Conservation (phyloP, 2,113 vertebrate species). For the Thamnophis sirtalis region DNA sequence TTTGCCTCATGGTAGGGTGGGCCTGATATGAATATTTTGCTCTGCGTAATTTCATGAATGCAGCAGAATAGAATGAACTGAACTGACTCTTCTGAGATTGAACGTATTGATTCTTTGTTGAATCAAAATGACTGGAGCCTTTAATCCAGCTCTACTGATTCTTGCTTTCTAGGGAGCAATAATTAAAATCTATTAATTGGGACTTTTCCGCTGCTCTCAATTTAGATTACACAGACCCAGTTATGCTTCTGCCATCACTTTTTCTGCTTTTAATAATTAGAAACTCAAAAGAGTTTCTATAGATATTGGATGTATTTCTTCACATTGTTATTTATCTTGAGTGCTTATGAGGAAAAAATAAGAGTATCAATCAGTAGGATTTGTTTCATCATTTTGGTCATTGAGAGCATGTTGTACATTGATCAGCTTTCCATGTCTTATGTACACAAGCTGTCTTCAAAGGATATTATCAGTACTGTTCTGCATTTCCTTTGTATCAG, state of each 20-base stretch:
- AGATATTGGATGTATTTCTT: background rate
- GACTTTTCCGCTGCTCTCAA: background rate
- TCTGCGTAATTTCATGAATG: background rate
- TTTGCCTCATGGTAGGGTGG: background rate
- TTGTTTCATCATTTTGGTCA: background rate
- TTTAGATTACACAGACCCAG: background rate
- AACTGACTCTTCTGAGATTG: background rate
- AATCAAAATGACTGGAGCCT: background rate
- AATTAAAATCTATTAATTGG: background rate
- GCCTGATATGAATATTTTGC: background rate
- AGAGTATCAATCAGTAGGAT: background rate
- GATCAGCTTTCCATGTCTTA: background rate
- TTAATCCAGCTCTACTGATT: background rate
- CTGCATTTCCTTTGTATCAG: background rate
- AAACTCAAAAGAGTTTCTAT: background rate
- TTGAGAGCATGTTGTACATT: background rate
- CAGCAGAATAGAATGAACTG: background rate
- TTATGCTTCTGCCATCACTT: background rate
- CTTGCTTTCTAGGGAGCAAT: background rate
- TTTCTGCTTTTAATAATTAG: background rate
- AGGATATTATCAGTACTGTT: background rate
- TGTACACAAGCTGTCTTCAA: background rate
- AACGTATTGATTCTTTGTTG: background rate
- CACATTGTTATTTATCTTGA: background rate
- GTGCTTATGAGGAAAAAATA: background rate